phyloP scores from a whole-genome alignment of 2,888 invertebrate genomes.

The Cheiracanthium punctorium region DNA sequence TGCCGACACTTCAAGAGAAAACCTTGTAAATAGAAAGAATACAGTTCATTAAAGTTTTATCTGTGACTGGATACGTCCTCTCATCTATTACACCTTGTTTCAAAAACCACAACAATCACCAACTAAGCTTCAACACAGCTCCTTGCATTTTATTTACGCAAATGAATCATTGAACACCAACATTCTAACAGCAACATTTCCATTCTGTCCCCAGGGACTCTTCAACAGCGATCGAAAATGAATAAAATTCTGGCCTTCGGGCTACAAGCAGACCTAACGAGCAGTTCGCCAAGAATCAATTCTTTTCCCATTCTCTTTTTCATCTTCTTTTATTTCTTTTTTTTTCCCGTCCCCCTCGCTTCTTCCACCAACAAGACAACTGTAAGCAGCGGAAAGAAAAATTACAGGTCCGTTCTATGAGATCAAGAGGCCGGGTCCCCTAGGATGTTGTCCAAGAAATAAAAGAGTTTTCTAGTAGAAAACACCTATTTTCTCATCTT shows the following conservation, averaged over 20 bases:
- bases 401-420: slow-evolving; percentile 44
- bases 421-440: slow-evolving; percentile 52
- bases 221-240: slow-evolving; percentile 57
- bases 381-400: slow-evolving; percentile 36
- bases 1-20: too few relatives aligned
- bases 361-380: slow-evolving; percentile 38
- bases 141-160: slow-evolving; percentile 59
- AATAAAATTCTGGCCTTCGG: slow-evolving; percentile 49
- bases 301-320: slow-evolving; percentile 58
- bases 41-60: too few relatives aligned
- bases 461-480: slow-evolving; percentile 9
- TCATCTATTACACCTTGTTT: too few relatives aligned
- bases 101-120: too few relatives aligned
- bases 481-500: slow-evolving; percentile 49
- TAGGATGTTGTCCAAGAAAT: slow-evolving; percentile 26
- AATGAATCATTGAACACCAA: slow-evolving; percentile 34
- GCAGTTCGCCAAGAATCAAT: slow-evolving; percentile 61
- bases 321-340: neutral
- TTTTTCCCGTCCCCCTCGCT: neutral
- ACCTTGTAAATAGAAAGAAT: too few relatives aligned
- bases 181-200: slow-evolving; percentile 50
- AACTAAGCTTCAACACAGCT: slow-evolving; percentile 33
- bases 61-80: too few relatives aligned
- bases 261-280: slow-evolving; percentile 48
- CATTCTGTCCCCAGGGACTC: slow-evolving; percentile 37